Base-by-base conservation (phyloP, 2,888 invertebrate species). In the Gari tellinella region DNA sequence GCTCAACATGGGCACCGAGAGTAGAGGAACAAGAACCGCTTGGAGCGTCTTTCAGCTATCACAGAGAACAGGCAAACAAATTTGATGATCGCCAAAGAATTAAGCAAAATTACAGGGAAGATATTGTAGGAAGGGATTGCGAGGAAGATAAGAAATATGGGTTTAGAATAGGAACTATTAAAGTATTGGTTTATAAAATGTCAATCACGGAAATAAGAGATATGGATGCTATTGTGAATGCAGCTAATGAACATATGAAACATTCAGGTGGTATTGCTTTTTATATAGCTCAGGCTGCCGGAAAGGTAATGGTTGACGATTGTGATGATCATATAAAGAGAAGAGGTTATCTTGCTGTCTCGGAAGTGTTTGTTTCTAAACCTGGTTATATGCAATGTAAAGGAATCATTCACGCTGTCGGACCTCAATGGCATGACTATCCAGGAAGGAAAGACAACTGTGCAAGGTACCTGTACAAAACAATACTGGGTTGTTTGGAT, bases 161-260 rank as follows among this genome's bases (percentile, higher is more conserved):
- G 14, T 76, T 70, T 60, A 17, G 48, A 5, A 21, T 58, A 19
- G 49, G 49, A 12, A 45, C 43, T 17, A 41, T 72, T 7, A 58
- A n/a, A 15, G 65, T 77, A 12, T 25, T 49, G 17, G 67, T 78
- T 5, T 78, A 78, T 38, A 66, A 66, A 37, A 2, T 58, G 17
- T 78, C 78, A 0, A 70, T 78, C 14, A 60, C 48, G 23, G 73
- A 78, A 14, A 48, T 73, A 14, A 69, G 52, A 55, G 67, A 48
- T 15, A 70, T 72, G 23, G 85, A 86, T 72, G 86, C 74, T 8
- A 80, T 86, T 19, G 81, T 83, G 1, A 86, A 86, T 73, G 86
- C 86, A n/a, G 84, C 86, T 23, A 85, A 86, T 67, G 79, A 68
- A 19, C 57, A 61, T 19, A 41, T 86, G n/a, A 26, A 65, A n/a